Evolutionary conservation across 2,113 vertebrate species (phyloP).

Genomic region (Oreochromis aureus): DNA sequence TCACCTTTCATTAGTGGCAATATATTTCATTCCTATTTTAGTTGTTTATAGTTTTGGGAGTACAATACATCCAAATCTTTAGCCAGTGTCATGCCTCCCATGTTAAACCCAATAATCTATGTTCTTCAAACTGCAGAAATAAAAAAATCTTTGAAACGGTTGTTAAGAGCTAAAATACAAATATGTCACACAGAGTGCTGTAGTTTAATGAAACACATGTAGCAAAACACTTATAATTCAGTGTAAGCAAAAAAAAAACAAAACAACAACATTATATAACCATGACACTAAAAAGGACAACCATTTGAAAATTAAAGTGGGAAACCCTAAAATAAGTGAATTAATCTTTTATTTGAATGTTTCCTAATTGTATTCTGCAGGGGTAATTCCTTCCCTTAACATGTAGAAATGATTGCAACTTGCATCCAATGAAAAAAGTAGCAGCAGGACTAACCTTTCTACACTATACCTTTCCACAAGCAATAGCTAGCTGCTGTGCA

Average conservation of each 20-base stretch:
- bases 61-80: slow-evolving; percentile 57
- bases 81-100: slow-evolving; percentile 38
- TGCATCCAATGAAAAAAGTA: not conserved
- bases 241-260: not conserved
- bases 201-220: not conserved
- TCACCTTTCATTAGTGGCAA: slow-evolving; percentile 43
- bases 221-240: not conserved
- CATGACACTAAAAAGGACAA: not conserved
- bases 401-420: not conserved
- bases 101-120: slow-evolving; percentile 53
- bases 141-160: slow-evolving; percentile 14
- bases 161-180: not conserved
- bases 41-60: slow-evolving; percentile 26
- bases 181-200: not conserved
- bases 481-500: not conserved
- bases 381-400: not conserved
- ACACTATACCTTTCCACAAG: not conserved
- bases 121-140: slow-evolving; percentile 53
- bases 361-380: not conserved
- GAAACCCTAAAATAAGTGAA: not conserved
- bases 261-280: not conserved
- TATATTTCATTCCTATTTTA: slow-evolving; percentile 49
- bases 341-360: not conserved
- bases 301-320: not conserved
- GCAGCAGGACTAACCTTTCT: not conserved